phyloP scores from a whole-genome alignment of 1,140 invertebrate species.

The Lepidurus packardi region DNA sequence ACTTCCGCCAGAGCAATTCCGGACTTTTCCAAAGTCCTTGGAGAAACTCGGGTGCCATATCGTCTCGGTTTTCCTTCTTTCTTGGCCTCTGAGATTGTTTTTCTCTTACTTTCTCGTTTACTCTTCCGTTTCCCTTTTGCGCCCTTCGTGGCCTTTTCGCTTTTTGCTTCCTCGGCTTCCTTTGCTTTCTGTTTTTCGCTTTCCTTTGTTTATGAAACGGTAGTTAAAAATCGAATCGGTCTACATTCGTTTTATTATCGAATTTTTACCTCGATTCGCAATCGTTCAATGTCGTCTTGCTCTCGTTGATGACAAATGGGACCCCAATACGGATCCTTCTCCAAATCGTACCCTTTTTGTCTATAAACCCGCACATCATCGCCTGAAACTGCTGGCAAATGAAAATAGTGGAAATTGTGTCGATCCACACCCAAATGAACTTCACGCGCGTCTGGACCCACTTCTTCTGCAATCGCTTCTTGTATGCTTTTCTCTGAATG shows the following conservation, averaged over 20 bases:
- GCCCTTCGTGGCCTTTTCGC: constrained; percentile 5
- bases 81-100: not conserved
- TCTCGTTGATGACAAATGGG: constrained; percentile 22
- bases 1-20: not conserved
- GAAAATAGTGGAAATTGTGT: constrained; percentile 52
- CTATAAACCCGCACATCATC: constrained; percentile 54
- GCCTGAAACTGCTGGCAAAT: constrained; percentile 56
- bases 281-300: constrained; percentile 25
- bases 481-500: constrained; percentile 46
- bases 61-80: not conserved
- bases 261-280: constrained; percentile 26
- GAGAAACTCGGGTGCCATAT: not conserved
- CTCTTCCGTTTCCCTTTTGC: constrained; percentile 26
- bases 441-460: constrained; percentile 44
- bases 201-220: not conserved
- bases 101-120: constrained; percentile 1
- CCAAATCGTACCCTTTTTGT: constrained; percentile 40
- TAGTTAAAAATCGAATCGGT: not conserved
- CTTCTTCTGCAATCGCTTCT: constrained; percentile 45
- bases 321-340: constrained; percentile 31
- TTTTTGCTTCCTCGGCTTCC: not conserved
- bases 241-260: not conserved
- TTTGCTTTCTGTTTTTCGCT: not conserved
- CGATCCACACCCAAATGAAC: constrained; percentile 51
- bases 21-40: not conserved